phyloP scores from a whole-genome alignment of 2,888 invertebrate genomes.

The Rotaria magnacalcarata region DNA sequence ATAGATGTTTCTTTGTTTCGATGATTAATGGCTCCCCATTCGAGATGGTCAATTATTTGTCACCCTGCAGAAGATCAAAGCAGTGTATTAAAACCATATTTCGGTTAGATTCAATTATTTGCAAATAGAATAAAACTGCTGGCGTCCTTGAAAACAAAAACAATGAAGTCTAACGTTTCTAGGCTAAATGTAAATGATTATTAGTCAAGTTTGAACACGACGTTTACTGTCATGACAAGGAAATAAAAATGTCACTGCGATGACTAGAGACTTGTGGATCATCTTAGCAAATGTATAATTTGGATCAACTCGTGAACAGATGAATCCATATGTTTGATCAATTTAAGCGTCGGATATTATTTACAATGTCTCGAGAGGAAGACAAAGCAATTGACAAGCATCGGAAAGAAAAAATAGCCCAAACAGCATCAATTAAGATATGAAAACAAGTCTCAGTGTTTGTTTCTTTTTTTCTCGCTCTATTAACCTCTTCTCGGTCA shows the following conservation, averaged over 20 bases:
- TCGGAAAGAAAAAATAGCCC: neutral
- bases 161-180: no score
- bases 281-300: neutral
- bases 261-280: neutral
- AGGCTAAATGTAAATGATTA: no score
- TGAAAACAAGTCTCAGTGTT: neutral
- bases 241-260: neutral
- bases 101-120: no score
- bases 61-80: no score
- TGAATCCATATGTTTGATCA: neutral
- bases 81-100: no score
- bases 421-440: neutral
- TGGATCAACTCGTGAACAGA: neutral
- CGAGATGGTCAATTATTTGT: no score
- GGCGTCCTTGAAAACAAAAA: no score
- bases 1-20: no score
- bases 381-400: neutral
- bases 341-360: neutral
- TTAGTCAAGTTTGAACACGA: neutral
- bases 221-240: neutral
- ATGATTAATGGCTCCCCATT: no score
- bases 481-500: constrained; percentile 11
- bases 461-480: constrained; percentile 11
- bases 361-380: neutral
- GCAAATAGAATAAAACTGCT: no score